Base-by-base conservation (phyloP, 2,888 invertebrate genomes). In the Cryptus armator region DNA sequence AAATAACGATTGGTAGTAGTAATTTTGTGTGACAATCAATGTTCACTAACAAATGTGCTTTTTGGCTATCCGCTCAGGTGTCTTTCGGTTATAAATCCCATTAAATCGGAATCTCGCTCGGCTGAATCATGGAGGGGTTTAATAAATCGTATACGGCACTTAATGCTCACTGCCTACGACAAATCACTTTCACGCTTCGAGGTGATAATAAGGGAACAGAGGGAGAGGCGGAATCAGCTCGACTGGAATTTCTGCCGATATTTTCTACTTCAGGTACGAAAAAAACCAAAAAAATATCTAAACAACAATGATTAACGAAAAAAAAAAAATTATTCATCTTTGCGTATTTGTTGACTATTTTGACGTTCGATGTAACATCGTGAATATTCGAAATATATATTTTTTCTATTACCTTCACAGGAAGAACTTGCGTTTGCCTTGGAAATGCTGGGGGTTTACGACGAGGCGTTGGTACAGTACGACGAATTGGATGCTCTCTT, bases 401-500 rank as follows among this genome's bases (percentile, higher is more conserved):
- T 51, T 24, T 10, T 67, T 84, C 74, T 77, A 32, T 66, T 83
- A 88, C 90, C 48, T 86, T 94, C 95, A 79, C 95, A 99, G 97
- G 99, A 99, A 95, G 98, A 99, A 94, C 95, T 99, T 89, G 99
- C 99, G 82, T 97, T 99, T 94, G 98, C 98, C 87, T 95, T 98
- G 90, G 98, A 99, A 95, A 98, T 98, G 97, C 94, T 99, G 87
- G 98, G 98, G 81, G 95, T 99, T 87, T 97, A 97, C 91, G 98
- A 99, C 88, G 99, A 99, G 94, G 98, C 99, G 14, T 94, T 99
- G 88, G 97, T 99, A 78, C 99, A 99, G 92, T 99, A 99, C 93
- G 99, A 99, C 93, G 99, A 99, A 94, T 95, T 99, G 91, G 99
- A 99, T 94, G 99, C 99, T 71, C 95, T 99, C 89, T 99, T 99